Conservation (phyloP, 2,113 vertebrate species). For the Ramphastos sulfuratus region DNA sequence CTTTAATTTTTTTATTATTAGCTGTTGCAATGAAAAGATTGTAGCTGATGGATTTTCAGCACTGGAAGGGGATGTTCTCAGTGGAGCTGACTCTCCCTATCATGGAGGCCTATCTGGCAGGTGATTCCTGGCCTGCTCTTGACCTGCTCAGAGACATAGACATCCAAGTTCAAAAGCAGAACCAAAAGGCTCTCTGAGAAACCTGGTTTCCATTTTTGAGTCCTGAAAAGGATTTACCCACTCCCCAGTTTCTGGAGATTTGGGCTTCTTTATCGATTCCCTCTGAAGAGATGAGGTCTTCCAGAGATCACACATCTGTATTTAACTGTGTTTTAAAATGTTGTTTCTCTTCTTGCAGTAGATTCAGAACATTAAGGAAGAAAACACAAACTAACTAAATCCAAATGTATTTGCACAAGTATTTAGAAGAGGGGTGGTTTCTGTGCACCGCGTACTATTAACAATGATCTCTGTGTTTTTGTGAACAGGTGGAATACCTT, state of each 20-base stretch:
- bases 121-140: neutral
- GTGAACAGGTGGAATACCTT: slow-evolving; percentile 79
- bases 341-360: neutral
- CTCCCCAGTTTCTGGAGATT: neutral
- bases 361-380: neutral
- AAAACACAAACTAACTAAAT: neutral
- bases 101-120: fast-evolving
- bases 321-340: neutral
- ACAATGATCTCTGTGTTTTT: slow-evolving; percentile 8
- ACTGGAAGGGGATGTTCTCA: neutral
- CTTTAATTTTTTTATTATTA: neutral
- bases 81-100: neutral
- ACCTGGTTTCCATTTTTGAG: neutral
- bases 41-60: fast-evolving
- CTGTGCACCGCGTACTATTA: neutral
- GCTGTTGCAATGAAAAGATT: neutral
- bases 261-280: neutral
- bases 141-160: fast-evolving
- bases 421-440: neutral
- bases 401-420: neutral
- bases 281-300: neutral
- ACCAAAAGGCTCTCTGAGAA: neutral
- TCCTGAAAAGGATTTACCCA: neutral
- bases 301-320: fast-evolving
- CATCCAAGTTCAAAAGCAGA: fast-evolving